Evolutionary conservation across 2,113 vertebrate genomes (phyloP).

Genomic region (Apus apus): DNA sequence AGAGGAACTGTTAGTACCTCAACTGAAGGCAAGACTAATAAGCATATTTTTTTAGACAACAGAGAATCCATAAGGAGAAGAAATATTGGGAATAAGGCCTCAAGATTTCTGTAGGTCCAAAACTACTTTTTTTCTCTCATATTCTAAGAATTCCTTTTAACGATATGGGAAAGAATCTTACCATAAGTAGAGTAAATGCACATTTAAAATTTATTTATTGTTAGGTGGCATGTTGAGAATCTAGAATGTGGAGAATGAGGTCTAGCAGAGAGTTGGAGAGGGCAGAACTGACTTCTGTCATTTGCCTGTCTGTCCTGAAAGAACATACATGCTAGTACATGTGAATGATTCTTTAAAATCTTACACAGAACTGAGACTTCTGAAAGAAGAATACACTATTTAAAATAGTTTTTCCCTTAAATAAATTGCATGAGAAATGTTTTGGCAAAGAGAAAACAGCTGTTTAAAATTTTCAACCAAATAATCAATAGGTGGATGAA

Average conservation of each 20-base stretch:
- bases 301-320: background rate
- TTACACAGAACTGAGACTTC: background rate
- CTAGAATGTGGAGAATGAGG: background rate
- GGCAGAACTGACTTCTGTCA: background rate
- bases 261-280: background rate
- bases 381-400: background rate
- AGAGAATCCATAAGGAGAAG: background rate
- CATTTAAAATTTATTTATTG: background rate
- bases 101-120: background rate
- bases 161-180: background rate
- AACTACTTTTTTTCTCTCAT: background rate
- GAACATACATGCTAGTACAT: background rate
- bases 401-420: background rate
- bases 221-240: background rate
- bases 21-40: background rate
- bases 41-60: background rate
- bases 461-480: slow-evolving; percentile 37
- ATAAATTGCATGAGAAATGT: slow-evolving; percentile 11
- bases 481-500: slow-evolving; percentile 40
- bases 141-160: background rate
- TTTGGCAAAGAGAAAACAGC: background rate
- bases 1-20: background rate
- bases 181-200: background rate
- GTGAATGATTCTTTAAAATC: background rate
- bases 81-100: background rate